Evolutionary conservation across 2,888 invertebrate species (phyloP), one percentile per base, ranked within the genome.

Genomic region (Onchidella celtica): DNA sequence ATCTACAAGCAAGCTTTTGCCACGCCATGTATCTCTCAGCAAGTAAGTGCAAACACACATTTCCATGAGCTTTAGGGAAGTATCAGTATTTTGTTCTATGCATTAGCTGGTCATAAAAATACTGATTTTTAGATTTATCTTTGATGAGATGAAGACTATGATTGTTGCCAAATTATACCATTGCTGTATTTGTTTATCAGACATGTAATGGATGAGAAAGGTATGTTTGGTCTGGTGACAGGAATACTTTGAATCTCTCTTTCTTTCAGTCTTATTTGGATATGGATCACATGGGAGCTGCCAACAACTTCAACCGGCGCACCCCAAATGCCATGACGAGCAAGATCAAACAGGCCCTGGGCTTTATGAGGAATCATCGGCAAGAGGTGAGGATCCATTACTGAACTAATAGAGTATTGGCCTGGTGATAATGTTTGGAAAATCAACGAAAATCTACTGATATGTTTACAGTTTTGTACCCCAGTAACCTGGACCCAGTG

Each of bases 301-400:
- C 84, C 34, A 86, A 85, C 85, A 86, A 85, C 14, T 85, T 84
- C 74, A 85, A 69, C 76, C 80, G 82, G 6, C 40, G 86, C 29
- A 84, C 87, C 61, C 88, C 89, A 11, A 89, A 88, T 11, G 88
- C 85, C 63, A 91, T 91, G 86, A 86, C 91, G 27, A 87, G 85
- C n/a, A 98, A 98, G 94, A 99, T 99, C 75, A 96, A 96, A 68
- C 97, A 98, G 93, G 97, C 98, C 0, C 94, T 99, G 32, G 97
- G 98, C 90, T 98, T 98, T 91, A 98, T 99, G 96, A 94, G 99
- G 61, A 98, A 98, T 92, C 97, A 98, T 91, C 96, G 97, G 70
- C 94, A 98, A 86, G 99, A 99, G 94, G 94, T 94, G 73, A 27
- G 83, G 78, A 11, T 38, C n/a, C 61, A 3, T 2, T n/a, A 21